Evolutionary conservation across 2,113 vertebrate species (phyloP).

Genomic region (Gadus chalcogrammus): DNA sequence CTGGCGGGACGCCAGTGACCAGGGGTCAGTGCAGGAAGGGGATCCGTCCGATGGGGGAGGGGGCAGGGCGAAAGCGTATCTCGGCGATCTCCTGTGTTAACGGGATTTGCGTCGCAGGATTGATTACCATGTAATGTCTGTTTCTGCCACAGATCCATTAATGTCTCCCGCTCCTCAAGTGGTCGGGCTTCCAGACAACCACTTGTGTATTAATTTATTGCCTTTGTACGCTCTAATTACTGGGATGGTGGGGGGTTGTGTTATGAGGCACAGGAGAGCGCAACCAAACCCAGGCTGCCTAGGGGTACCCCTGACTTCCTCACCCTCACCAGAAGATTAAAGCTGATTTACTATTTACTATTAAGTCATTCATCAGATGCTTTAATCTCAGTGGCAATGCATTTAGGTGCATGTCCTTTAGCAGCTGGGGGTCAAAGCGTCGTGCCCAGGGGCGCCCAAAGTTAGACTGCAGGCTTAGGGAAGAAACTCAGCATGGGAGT

Average conservation of each 20-base stretch:
- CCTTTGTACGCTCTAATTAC: conserved; percentile 63
- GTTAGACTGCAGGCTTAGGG: no score
- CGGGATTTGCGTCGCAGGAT: conserved; percentile 68
- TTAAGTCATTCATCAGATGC: no score
- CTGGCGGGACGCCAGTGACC: conserved; percentile 49
- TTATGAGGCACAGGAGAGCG: neutral
- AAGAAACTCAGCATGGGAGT: no score
- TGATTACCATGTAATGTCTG: conserved; percentile 71
- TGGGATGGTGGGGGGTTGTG: conserved; percentile 21
- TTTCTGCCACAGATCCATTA: conserved; percentile 61
- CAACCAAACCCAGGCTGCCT: no score
- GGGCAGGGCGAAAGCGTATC: conserved; percentile 1
- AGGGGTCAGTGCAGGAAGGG: conserved; percentile 61
- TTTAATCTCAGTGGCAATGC: no score
- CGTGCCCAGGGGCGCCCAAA: no score
- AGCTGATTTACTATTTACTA: no score
- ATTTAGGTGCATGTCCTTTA: no score
- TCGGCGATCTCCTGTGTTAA: conserved; percentile 41
- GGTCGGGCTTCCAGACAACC: conserved; percentile 60
- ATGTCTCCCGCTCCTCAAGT: conserved; percentile 58
- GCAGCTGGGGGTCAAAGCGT: no score
- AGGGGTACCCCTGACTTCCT: no score
- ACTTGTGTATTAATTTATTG: conserved; percentile 69
- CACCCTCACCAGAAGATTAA: no score
- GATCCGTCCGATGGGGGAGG: conserved; percentile 43